Conservation (phyloP, 2,113 vertebrate species). For the Tychaedon coryphoeus region DNA sequence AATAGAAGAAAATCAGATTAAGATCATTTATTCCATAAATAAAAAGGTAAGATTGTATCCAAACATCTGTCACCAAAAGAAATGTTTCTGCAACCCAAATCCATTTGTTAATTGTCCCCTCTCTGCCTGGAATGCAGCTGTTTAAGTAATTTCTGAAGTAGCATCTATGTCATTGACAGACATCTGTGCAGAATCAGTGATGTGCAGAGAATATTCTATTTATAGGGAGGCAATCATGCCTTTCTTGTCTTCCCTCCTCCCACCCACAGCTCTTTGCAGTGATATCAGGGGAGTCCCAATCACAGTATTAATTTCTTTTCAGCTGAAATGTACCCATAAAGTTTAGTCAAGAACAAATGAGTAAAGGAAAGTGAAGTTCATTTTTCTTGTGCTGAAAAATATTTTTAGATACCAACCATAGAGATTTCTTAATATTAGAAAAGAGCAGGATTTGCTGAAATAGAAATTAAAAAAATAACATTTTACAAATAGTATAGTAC, state of each 20-base stretch:
- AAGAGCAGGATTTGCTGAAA: not conserved
- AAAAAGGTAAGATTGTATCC: constrained; percentile 32
- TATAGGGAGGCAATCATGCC: not conserved
- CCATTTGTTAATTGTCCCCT: constrained; percentile 36
- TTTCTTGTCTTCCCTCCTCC: not conserved
- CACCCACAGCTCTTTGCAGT: not conserved
- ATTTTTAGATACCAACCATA: not conserved
- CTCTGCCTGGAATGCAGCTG: constrained; percentile 38
- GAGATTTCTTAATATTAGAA: not conserved
- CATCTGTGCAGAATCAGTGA: constrained; percentile 35
- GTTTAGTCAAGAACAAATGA: not conserved
- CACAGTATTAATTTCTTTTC: not conserved
- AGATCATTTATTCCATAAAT: constrained; percentile 23
- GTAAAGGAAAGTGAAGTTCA: not conserved
- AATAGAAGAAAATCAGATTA: constrained; percentile 20
- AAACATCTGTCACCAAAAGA: constrained; percentile 42
- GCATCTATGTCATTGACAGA: constrained; percentile 34
- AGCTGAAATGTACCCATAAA: not conserved
- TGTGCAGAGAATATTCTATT: constrained; percentile 39
- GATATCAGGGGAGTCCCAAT: not conserved
- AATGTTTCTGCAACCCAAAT: constrained; percentile 29
- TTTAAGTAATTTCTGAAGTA: constrained; percentile 34
- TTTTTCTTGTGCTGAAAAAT: not conserved
- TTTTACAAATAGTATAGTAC: not conserved
- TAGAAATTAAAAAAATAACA: not conserved